These are phyloP conservation scores for Campylorhamphus procurvoides DNA, from an alignment of 2,113 vertebrate genomes.

Conservation along the genomic window DNA sequence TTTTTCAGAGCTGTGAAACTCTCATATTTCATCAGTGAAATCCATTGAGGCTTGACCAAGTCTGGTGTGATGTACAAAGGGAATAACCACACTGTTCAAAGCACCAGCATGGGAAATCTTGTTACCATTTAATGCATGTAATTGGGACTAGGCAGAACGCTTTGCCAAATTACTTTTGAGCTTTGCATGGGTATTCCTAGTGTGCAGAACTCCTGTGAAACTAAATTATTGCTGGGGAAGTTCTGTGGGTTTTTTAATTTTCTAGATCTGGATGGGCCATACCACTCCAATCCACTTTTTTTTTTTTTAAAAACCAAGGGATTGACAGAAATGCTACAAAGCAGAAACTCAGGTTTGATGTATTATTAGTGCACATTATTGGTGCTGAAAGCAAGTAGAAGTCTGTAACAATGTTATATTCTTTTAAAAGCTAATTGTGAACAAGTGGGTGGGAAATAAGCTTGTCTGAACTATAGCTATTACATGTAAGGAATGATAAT, in stretches of 20 bases:
- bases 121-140: background rate
- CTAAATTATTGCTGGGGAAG: background rate
- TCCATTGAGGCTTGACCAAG: background rate
- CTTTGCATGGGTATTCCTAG: background rate
- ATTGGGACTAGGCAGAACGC: background rate
- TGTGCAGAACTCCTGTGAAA: background rate
- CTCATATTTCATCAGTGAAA: conserved; percentile 11
- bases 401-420: background rate
- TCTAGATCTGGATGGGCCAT: background rate
- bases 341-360: background rate
- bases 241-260: background rate
- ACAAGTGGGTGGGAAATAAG: background rate
- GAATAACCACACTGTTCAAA: background rate
- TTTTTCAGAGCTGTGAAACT: background rate
- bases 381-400: background rate
- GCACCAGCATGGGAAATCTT: conserved; percentile 8
- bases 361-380: background rate
- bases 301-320: background rate
- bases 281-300: background rate
- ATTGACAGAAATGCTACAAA: background rate
- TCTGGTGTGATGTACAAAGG: conserved; percentile 7
- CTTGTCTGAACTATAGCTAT: background rate
- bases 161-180: background rate
- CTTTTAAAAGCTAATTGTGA: background rate
- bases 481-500: background rate